Evolutionary conservation across 2,888 invertebrate species (phyloP), one percentile per base, ranked within the genome.

Genomic region (Eupithecia pulchellata): DNA sequence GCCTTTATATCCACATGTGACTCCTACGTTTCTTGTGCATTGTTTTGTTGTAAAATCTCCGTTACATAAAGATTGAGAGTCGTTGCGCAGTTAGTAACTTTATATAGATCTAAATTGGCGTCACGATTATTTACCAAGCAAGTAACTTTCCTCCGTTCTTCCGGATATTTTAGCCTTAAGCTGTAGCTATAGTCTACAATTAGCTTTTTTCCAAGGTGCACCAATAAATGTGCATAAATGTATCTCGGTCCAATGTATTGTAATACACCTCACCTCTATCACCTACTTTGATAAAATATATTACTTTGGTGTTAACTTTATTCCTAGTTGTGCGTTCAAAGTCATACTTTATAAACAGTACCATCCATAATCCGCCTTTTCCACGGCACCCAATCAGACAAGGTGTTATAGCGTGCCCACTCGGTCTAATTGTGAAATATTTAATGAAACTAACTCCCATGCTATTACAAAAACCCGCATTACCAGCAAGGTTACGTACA

Each of bases 381-480:
- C 30, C 32, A 58, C 11, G 32, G 58, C n/a, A 14, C n/a, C 9
- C 34, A 20, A 61, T 64, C 11, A 64, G 11, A 30, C 29, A 20
- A 13, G 30, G 30, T 64, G 30, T 42, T 47, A 29, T 14, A 64
- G 32, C 20, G 64, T 34, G 34, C 25, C 55, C 52, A 13, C 64
- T 30, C 42, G 17, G 39, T 66, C 34, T 32, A n/a, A 66, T 77
- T 76, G 71, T 69, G 77, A 72, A 76, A 77, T 75, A 72, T 55
- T 63, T 72, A 66, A 67, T 61, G 61, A 73, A 69, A 69, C 66
- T 65, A 72, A 72, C 72, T 69, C 72, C 66, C 72, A 72, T 72
- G 71, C 69, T 52, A 71, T 76, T 74, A 76, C 72, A 74, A 73
- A 74, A 75, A 75, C 58, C 69, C 69, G 69, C 72, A 74, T 75